Conservation (phyloP, 2,113 vertebrate species). For the Dinomys branickii region DNA sequence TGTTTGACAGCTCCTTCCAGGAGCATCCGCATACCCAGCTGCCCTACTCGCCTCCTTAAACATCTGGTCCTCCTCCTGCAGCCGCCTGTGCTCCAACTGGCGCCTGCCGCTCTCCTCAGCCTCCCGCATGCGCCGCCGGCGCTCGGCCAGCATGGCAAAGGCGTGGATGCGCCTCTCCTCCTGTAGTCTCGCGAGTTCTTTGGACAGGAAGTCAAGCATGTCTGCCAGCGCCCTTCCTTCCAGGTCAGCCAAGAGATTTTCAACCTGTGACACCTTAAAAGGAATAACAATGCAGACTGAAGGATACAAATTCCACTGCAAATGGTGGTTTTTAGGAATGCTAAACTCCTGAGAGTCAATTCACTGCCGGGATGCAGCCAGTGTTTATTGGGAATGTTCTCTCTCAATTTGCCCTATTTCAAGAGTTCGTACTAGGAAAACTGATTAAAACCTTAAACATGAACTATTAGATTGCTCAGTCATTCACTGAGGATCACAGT, state of each 20-base stretch:
- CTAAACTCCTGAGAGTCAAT: not conserved
- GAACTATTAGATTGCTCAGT: not conserved
- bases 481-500: not conserved
- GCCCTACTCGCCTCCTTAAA: constrained; percentile 91
- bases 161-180: constrained; percentile 94
- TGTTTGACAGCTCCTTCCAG: not conserved
- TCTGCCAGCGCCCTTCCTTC: constrained; percentile 88
- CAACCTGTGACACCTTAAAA: constrained; percentile 84
- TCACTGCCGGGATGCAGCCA: not conserved
- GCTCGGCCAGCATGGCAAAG: constrained; percentile 91
- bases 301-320: not conserved
- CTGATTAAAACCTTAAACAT: not conserved
- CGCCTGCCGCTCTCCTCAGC: constrained; percentile 94
- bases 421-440: not conserved
- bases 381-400: not conserved
- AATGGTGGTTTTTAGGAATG: not conserved
- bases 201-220: constrained; percentile 93
- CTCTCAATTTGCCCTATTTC: not conserved
- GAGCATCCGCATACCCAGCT: not conserved
- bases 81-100: constrained; percentile 90
- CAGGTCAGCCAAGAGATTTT: constrained; percentile 84
- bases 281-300: not conserved
- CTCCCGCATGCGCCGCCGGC: constrained; percentile 91
- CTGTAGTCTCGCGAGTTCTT: constrained; percentile 94
- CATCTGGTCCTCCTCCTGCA: constrained; percentile 92